Evolutionary conservation across 1,140 invertebrate species (phyloP).

Genomic region (Euwallacea fornicatus): DNA sequence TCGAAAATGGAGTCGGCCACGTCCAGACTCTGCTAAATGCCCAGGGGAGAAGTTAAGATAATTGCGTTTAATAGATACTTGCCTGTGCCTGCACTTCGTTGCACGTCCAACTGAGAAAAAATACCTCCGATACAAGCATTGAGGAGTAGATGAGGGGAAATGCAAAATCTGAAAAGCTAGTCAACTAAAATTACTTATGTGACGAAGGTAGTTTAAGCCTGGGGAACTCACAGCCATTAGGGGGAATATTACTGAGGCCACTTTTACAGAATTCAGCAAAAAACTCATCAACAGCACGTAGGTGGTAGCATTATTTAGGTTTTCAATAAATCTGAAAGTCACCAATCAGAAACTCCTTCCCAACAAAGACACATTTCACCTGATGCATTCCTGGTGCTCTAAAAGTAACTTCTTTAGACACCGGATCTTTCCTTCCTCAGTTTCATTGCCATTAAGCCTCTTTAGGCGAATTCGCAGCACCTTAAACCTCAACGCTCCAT

Average conservation of each 20-base stretch:
- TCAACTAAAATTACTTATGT: slow-evolving; percentile 4
- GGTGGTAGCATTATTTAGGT: background rate
- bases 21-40: slow-evolving; percentile 9
- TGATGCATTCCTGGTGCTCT: slow-evolving; percentile 3
- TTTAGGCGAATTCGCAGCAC: slow-evolving; percentile 2
- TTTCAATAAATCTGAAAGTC: background rate
- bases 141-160: slow-evolving; percentile 7
- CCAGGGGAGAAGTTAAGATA: background rate
- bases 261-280: slow-evolving; percentile 15
- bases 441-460: background rate
- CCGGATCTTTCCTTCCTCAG: background rate
- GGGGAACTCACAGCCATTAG: slow-evolving; percentile 3
- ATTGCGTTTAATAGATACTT: background rate
- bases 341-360: too few species aligned
- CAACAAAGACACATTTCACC: background rate
- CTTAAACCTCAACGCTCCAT: slow-evolving; percentile 5
- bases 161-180: background rate
- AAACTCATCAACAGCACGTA: slow-evolving; percentile 9
- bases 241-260: slow-evolving; percentile 1
- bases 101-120: slow-evolving; percentile 16
- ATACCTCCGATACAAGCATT: slow-evolving; percentile 8
- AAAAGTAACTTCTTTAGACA: background rate
- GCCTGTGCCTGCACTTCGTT: slow-evolving; percentile 12
- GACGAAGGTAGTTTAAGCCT: background rate
- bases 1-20: slow-evolving; percentile 6